Evolutionary conservation across 2,888 invertebrate genomes (phyloP).

Genomic region (Ectemnius continuus): DNA sequence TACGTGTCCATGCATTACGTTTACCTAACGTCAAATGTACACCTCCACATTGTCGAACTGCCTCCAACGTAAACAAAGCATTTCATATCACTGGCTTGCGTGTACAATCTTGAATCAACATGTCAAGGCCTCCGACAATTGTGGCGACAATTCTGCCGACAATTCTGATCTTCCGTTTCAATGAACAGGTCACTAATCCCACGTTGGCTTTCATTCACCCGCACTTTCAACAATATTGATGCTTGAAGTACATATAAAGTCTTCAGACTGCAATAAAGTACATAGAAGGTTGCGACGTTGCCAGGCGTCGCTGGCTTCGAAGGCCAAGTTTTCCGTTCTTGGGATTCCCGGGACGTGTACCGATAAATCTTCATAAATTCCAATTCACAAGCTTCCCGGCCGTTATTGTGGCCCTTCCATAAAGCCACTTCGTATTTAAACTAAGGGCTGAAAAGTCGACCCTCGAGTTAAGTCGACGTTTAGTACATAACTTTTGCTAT

Average conservation of each 20-base stretch:
- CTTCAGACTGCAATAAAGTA: background rate
- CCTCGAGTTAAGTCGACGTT: constrained; percentile 48
- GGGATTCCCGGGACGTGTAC: constrained; percentile 38
- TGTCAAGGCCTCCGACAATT: background rate
- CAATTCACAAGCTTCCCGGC: constrained; percentile 41
- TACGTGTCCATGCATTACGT: constrained; percentile 11
- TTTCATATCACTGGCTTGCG: background rate
- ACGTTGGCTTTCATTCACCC: background rate
- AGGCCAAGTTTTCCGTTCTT: constrained; percentile 21
- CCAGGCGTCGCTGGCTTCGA: constrained; percentile 8
- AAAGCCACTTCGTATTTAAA: constrained; percentile 53
- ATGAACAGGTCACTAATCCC: no score
- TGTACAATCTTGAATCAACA: background rate
- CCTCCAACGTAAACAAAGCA: background rate
- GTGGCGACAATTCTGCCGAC: no score
- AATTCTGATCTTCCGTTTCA: no score
- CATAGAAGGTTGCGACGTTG: background rate
- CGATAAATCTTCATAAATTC: constrained; percentile 55
- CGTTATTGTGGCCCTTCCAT: constrained; percentile 40
- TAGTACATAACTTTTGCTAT: constrained; percentile 36
- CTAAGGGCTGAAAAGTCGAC: constrained; percentile 48
- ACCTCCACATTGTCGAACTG: background rate
- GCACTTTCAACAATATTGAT: background rate
- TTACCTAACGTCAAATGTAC: background rate
- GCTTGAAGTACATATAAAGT: background rate